Base-by-base conservation (phyloP, 2,888 invertebrate species). In the Bombylius discolor region DNA sequence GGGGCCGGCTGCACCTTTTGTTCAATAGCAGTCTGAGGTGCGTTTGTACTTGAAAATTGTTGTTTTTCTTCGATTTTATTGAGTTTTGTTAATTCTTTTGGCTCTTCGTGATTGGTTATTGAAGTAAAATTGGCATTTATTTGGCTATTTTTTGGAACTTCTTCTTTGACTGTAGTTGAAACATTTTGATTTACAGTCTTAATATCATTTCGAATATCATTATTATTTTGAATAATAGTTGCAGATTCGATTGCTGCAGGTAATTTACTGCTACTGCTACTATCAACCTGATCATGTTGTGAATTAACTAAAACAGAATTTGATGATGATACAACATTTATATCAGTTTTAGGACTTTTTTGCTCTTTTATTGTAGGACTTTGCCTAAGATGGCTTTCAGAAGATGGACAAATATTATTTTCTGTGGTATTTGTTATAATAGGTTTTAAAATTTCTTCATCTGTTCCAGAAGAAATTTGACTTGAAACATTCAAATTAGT, bases 241-340 rank as follows among this genome's bases (percentile, higher is more conserved):
- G 34, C 23, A 23, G 23, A 23, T 3, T 23, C 23, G 23, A 23
- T 23, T 23, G 23, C 23, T 23, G 3, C 23, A 23, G 23, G 3
- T 23, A 3, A 23, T 23, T 23, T 23, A 23, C 23, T 23, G 23
- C 23, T 23, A 23, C 23, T 23, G 23, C 23, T 23, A 23, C 23
- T 23, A 23, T 23, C 23, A 23, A 23, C 23, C 23, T 23, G 23
- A 23, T 23, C 23, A 23, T 23, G 23, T 23, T 23, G 23, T 23
- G 23, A 23, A 23, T 23, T 23, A 23, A 23, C 23, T 23, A 23
- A 23, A 23, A 23, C 23, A 12, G 32, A 49, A 45, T 53, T 53
- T 31, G 55, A 48, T 9, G 55, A 55, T 12, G 55, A 55, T 3
- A 55, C 55, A 5, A 45, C 39, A 14, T 51, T 51, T 7, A n/a